These are phyloP conservation scores for Arbacia lixula DNA, from an alignment of 53 echinoderm and acorn worm genomes.

Conservation along the genomic window DNA sequence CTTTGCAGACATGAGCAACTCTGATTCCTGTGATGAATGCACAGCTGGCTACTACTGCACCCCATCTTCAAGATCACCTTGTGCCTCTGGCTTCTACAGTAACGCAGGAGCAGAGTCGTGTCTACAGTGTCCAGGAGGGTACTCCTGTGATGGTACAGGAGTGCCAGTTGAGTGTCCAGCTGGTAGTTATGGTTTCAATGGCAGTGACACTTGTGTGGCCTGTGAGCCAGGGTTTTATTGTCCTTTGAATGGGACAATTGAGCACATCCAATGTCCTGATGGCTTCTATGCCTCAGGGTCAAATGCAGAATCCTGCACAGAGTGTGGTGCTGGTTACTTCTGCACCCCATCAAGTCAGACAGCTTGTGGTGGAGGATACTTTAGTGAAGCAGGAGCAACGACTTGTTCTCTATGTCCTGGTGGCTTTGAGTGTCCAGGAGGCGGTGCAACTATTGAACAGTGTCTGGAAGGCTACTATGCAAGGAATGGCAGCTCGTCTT, in stretches of 20 bases:
- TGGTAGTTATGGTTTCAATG: constrained; percentile 76
- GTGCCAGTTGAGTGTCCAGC: constrained; percentile 65
- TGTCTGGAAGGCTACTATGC: constrained; percentile 79
- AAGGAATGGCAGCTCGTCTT: constrained; percentile 75
- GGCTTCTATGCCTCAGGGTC: constrained; percentile 64
- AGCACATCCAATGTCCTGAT: constrained; percentile 66
- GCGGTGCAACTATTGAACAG: constrained; percentile 1
- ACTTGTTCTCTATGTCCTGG: constrained; percentile 79
- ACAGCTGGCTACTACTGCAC: constrained; percentile 82
- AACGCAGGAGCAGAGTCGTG: constrained; percentile 69
- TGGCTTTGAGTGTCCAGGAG: constrained; percentile 76
- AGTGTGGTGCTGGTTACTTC: constrained; percentile 76
- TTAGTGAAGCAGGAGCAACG: constrained; percentile 75
- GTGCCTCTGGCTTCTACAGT: constrained; percentile 79
- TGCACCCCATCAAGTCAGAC: constrained; percentile 68
- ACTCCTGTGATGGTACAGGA: constrained; percentile 66
- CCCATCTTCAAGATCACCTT: constrained; percentile 59
- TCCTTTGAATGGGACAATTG: constrained; percentile 66
- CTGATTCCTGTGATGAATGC: constrained; percentile 50
- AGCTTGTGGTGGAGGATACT: constrained; percentile 77
- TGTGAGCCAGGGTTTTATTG: constrained; percentile 86
- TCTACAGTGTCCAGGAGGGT: constrained; percentile 74
- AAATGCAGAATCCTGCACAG: constrained; percentile 53
- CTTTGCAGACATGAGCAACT: constrained; percentile 45
- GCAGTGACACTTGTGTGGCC: constrained; percentile 62